Base-by-base conservation (phyloP, 2,113 vertebrate species). In the Oxyura jamaicensis region DNA sequence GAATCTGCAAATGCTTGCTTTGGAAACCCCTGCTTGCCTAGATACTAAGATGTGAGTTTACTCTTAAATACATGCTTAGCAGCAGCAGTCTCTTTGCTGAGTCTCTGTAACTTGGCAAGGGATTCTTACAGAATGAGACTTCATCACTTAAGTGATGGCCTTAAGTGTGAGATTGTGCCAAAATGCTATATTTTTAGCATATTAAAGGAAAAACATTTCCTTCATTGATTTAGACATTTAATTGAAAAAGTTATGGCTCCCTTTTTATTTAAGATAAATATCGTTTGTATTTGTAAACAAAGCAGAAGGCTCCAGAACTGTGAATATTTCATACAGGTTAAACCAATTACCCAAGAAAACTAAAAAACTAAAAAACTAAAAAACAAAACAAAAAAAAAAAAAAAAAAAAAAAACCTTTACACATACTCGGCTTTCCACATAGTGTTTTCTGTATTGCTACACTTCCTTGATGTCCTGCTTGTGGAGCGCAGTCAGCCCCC, bases 231-330 rank as follows among this genome's bases (percentile, higher is more conserved):
- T 73, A 68, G 36, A 82, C 16, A 48, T 72, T 56, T 72, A 42
- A 74, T 16, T 75, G 35, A 60, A 72, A 83, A 77, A 60, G 8
- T 33, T 79, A 82, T 6, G 15, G 11, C 8, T 84, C 48, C 26
- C 58, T 75, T 86, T 82, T 92, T 42, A 63, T 93, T 94, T 74
- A 46, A 31, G 71, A 52, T 14, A 66, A 63, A 52, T 62, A 21
- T 67, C 67, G 22, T 35, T 63, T 83, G 42, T 16, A 63, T 85
- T 86, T 8, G 2, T 46, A 83, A 90, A 62, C 9, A 71, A 63
- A 80, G 13, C 11, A 86, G n/a, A 33, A 21, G 20, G 46, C 36
- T 59, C n/a, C 46, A n/a, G 16, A 12, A 85, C 13, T 9, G 5
- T 12, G 13, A 91, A 36, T 68, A 65, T 4, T 25, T 83, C 52